Evolutionary conservation across 2,888 invertebrate genomes (phyloP), one percentile per base, ranked within the genome.

Genomic region (Stramonita haemastoma): DNA sequence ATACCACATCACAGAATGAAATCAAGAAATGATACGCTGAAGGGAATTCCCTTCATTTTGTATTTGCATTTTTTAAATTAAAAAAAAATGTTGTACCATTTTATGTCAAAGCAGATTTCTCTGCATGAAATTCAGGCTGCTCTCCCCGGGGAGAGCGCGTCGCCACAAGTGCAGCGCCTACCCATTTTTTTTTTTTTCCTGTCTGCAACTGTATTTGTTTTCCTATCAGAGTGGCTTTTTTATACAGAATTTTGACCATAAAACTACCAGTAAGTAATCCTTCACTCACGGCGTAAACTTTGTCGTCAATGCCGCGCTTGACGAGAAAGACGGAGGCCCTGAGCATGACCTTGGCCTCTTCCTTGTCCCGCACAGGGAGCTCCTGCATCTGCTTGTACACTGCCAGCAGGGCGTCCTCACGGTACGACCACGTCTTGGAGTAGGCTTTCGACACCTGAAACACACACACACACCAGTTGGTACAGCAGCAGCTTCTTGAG

Each of bases 371-470:
- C 0, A 92, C 57, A 0, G 94, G 90, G 85, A 94, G 89, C 57
- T 95, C 94, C 85, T 93, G 92, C 93, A 96, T 93, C 91, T 94
- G 94, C 90, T 94, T 95, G 90, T 95, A 93, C 11, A 96, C 93
- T 11, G 95, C 95, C 57, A 94, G 91, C 85, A 96, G 90, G 1
- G 95, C 95, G 89, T 96, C 96, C 90, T 96, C 96, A 86, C 96
- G 92, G 90, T 94, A 95, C 8, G 95, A 95, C 95, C 95, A 96
- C 8, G 94, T 95, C 92, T 96, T 96, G 87, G 95, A 95, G 92
- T 96, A 96, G 0, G 95, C 94, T 93, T 96, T 96, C 15, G 95
- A 94, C 17, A 95, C 95, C 96, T 96, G 88, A 22, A 81, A 86
- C 17, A 13, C 57, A 56, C 84, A 86, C 17, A 13, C 57, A 56